Evolutionary conservation across 2,888 invertebrate species (phyloP).

Genomic region (Saturnia pavonia): DNA sequence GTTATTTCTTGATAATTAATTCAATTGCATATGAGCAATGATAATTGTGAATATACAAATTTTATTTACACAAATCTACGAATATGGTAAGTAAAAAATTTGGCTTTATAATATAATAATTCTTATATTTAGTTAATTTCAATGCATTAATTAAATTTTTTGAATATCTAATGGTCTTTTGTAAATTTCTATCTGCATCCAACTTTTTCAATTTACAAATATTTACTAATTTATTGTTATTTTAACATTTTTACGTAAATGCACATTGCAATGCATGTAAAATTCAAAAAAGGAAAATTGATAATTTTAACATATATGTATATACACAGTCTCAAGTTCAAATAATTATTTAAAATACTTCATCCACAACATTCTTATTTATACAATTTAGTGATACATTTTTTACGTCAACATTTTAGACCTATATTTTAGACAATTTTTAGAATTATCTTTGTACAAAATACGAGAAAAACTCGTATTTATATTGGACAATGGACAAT

Average conservation of each 20-base stretch:
- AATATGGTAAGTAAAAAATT: too few species aligned
- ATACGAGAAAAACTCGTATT: neutral
- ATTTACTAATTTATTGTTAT: neutral
- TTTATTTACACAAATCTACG: too few species aligned
- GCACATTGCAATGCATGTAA: neutral
- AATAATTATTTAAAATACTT: neutral
- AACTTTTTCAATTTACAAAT: neutral
- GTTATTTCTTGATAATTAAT: too few species aligned
- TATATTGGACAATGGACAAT: neutral
- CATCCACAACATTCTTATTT: neutral
- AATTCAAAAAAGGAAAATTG: neutral
- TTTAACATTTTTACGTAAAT: neutral
- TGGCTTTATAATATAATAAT: too few species aligned
- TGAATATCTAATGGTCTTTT: too few species aligned
- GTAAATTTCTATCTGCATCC: too few species aligned
- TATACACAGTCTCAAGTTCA: slow-evolving; percentile 7
- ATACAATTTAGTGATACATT: neutral
- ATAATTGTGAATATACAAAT: too few species aligned
- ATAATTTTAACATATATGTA: neutral
- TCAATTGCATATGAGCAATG: too few species aligned
- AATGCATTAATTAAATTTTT: too few species aligned
- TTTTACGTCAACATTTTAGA: neutral
- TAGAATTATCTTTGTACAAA: neutral
- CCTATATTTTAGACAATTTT: too few species aligned
- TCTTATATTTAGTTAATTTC: too few species aligned